Percentiles rank a stretch among this genome's conserved stretches.
These are phyloP conservation scores for Danio tinwini DNA, from an alignment of 2,797 vertebrate genomes.

Conservation along the genomic window DNA sequence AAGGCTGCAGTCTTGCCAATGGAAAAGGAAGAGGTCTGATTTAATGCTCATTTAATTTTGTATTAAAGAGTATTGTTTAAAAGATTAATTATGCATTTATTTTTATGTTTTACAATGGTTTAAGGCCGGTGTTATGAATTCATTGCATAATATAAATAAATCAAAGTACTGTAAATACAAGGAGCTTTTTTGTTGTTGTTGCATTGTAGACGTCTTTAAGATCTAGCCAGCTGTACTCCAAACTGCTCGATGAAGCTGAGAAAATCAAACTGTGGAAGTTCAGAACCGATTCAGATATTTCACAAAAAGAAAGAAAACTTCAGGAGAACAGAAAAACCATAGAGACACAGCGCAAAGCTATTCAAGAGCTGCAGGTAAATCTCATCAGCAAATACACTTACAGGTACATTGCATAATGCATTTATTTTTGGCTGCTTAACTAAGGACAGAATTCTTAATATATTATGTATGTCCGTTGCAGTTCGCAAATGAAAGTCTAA, in stretches of 20 bases:
- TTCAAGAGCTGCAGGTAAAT: conserved; percentile 92
- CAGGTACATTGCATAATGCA: not conserved
- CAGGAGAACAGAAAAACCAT: conserved; percentile 88
- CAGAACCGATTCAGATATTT: conserved; percentile 80
- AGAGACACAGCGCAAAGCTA: conserved; percentile 90
- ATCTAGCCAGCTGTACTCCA: conserved; percentile 84
- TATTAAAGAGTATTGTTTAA: not conserved
- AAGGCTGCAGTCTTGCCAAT: conserved; percentile 69
- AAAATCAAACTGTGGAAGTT: conserved; percentile 93
- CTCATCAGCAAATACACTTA: not conserved
- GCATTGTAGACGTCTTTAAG: conserved; percentile 75
- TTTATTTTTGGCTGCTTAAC: not conserved
- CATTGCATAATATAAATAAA: conserved; percentile 18
- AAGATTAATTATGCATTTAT: not conserved
- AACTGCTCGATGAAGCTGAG: conserved; percentile 91
- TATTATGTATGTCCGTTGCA: conserved; percentile 60
- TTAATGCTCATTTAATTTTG: not conserved
- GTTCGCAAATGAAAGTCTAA: conserved; percentile 94
- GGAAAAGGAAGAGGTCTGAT: conserved; percentile 72
- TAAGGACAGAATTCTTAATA: not conserved
- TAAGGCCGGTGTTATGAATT: not conserved
- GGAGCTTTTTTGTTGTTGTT: conserved; percentile 43
- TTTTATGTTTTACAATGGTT: not conserved
- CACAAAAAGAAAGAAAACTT: conserved; percentile 85
- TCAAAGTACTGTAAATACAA: conserved; percentile 29